A percentile compares a stretch with the other conserved stretches of the same genome.
phyloP scores from a whole-genome alignment of 1,140 invertebrate species.

The Oedothorax gibbosus region DNA sequence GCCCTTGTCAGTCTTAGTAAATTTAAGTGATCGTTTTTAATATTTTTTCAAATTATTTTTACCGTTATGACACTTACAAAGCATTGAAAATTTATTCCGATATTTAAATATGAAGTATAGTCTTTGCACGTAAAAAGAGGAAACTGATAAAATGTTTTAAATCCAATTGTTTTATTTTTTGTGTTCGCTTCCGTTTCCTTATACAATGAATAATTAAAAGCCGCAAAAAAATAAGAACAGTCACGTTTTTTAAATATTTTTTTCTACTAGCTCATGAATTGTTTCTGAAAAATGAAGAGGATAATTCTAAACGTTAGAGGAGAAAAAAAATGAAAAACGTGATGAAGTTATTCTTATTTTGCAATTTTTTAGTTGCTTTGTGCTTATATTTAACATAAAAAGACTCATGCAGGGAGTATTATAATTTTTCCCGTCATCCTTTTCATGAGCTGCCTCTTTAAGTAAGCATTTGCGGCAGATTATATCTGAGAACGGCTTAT shows the following conservation, averaged over 20 bases:
- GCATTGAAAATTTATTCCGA: conserved; percentile 41
- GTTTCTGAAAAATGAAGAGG: conserved; percentile 37
- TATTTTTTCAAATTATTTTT: neutral
- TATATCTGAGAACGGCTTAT: neutral
- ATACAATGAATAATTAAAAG: conserved; percentile 49
- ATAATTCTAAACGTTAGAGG: conserved; percentile 25
- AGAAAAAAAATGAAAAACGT: conserved; percentile 42
- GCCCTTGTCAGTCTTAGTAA: neutral
- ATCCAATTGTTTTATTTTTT: conserved; percentile 51
- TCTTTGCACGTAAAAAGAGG: conserved; percentile 39
- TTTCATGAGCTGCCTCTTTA: neutral
- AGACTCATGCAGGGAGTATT: neutral
- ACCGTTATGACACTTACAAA: conserved; percentile 31
- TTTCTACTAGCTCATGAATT: conserved; percentile 8
- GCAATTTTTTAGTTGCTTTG: conserved; percentile 4
- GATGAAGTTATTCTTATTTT: conserved; percentile 28
- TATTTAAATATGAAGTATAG: conserved; percentile 42
- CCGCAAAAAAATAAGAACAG: conserved; percentile 23
- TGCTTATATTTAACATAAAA: neutral
- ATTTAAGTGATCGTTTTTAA: conserved; percentile 2
- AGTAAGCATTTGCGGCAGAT: neutral
- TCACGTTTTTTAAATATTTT: neutral
- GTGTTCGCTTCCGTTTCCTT: conserved; percentile 33
- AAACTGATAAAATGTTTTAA: conserved; percentile 59
- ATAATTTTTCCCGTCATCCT: neutral